These are phyloP conservation scores for Engystomops pustulosus DNA, from an alignment of 2,113 vertebrate genomes.

Conservation along the genomic window DNA sequence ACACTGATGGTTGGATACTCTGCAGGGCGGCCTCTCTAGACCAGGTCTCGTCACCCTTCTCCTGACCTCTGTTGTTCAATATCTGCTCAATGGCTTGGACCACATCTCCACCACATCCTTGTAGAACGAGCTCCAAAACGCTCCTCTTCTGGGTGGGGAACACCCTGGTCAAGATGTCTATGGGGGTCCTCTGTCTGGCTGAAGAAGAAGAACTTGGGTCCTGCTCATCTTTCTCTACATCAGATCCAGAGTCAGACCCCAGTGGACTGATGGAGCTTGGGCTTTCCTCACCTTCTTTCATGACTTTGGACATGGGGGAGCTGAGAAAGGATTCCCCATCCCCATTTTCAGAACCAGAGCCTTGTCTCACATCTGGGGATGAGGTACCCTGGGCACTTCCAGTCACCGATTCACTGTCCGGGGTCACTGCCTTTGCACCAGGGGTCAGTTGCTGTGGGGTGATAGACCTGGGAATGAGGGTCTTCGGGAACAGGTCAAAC, in stretches of 20 bases:
- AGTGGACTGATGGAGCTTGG: constrained; percentile 89
- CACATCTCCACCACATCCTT: constrained; percentile 97
- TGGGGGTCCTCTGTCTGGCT: constrained; percentile 90
- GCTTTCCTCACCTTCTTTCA: constrained; percentile 86
- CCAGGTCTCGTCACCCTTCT: constrained; percentile 82
- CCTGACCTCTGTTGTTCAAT: constrained; percentile 86
- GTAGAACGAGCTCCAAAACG: constrained; percentile 94
- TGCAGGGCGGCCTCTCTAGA: constrained; percentile 82
- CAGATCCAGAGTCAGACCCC: constrained; percentile 93
- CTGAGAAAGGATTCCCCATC: constrained; percentile 88
- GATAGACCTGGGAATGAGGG: constrained; percentile 79
- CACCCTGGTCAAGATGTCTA: constrained; percentile 95
- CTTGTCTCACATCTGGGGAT: constrained; percentile 88
- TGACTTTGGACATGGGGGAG: constrained; percentile 80
- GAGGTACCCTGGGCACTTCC: constrained; percentile 77
- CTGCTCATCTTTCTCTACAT: constrained; percentile 92
- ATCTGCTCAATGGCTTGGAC: constrained; percentile 99
- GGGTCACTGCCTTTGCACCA: constrained; percentile 80
- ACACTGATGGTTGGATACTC: constrained; percentile 74
- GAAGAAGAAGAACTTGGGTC: constrained; percentile 81
- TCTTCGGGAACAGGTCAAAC: constrained; percentile 93
- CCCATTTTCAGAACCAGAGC: constrained; percentile 94
- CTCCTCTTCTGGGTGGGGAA: constrained; percentile 96
- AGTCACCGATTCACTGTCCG: constrained; percentile 86
- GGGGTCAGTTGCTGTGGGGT: constrained; percentile 77